Conservation (phyloP, 2,797 vertebrate species). For the Halcyon badia region DNA sequence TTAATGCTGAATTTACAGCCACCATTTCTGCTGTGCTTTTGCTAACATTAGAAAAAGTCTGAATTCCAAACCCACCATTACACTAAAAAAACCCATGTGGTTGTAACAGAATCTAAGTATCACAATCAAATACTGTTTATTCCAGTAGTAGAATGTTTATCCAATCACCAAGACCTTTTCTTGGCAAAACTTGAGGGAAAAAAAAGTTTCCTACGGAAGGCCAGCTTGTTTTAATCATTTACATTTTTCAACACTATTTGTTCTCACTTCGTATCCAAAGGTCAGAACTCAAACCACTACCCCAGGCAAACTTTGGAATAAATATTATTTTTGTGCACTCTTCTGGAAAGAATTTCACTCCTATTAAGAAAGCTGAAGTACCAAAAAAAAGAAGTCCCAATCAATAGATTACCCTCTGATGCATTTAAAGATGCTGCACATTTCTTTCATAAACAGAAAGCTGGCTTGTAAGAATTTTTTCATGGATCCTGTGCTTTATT, state of each 20-base stretch:
- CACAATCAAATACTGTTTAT: constrained; percentile 12
- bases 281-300: constrained; percentile 44
- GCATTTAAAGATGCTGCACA: background rate
- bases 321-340: constrained; percentile 2
- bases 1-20: constrained; percentile 45
- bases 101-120: background rate
- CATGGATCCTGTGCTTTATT: background rate
- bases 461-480: background rate
- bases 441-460: background rate
- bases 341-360: constrained; percentile 10
- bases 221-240: constrained; percentile 57
- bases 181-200: background rate
- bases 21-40: background rate
- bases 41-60: background rate
- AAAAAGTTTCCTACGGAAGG: background rate
- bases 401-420: background rate
- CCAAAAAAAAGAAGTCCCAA: background rate
- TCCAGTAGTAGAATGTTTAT: constrained; percentile 5
- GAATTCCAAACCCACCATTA: background rate
- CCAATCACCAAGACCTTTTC: background rate
- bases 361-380: background rate
- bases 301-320: constrained; percentile 13
- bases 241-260: constrained; percentile 54
- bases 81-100: background rate
- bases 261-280: constrained; percentile 65